Base-by-base conservation (phyloP, 2,113 vertebrate genomes). In the Peromyscus maniculatus region DNA sequence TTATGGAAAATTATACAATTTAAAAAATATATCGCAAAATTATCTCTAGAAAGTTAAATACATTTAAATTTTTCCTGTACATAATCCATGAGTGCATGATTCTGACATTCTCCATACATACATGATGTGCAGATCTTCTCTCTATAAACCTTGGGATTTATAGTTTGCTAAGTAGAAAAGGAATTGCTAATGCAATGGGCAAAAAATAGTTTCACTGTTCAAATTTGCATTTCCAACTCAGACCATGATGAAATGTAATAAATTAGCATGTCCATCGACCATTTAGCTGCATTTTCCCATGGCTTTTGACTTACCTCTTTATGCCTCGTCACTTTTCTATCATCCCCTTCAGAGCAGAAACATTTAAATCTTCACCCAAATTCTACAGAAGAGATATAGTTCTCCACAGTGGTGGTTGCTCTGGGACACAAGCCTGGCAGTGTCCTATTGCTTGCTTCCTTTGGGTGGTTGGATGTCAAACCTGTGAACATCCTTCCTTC, bases 181-280 rank as follows among this genome's bases (percentile, higher is more conserved):
- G 24, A 49, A 83, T 87, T 88, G 28, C 22, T 91, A 91, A 80
- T 57, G 36, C 26, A 39, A 17, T 24, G 8, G 36, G 12, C 5
- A 89, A 69, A 69, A 86, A 91, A 83, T n/a, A n/a, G 33, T 74
- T 33, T 77, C 39, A 62, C n/a, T 89, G 71, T 43, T 77, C 39
- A 46, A 77, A 80, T 92, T 80, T 88, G 28, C 6, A 88, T 95
- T 72, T 71, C 59, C 67, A 79, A 17, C 79, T 97, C 97, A 96
- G 46, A 87, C 91, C 83, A 71, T 28, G 91, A 62, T 91, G 55
- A 67, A 77, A 72, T 28, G 21, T 91, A 86, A 79, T 69, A 96
- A 87, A 80, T 77, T 92, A 93, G 57, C 16, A 43, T 71, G 36
- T 59, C 95, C 91, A 79, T 74, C 83, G 86, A 89, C 28, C 89